Percentiles rank a stretch among this genome's conserved stretches.
Conservation (phyloP, 2,888 invertebrate species). For the Chymomyza caudatula region DNA sequence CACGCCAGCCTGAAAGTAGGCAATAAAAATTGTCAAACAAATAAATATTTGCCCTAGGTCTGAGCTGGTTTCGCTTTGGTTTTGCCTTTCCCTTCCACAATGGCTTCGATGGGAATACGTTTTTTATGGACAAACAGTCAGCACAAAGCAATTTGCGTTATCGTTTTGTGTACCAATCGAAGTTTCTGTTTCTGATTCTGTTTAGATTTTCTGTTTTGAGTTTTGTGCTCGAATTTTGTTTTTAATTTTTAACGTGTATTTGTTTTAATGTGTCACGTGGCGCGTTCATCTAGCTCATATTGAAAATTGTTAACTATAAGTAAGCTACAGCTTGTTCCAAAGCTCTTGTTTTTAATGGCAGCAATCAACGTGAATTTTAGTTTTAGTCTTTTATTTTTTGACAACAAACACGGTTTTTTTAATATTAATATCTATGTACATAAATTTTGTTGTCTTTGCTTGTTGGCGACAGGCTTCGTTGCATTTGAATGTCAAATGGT, state of each 20-base stretch:
- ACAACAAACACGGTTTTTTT: slow-evolving; percentile 24
- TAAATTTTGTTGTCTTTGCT: slow-evolving; percentile 62
- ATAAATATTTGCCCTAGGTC: slow-evolving; percentile 56
- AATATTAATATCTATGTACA: slow-evolving; percentile 65
- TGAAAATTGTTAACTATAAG: background rate
- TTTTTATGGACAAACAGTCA: background rate
- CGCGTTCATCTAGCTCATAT: background rate
- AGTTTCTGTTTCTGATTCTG: background rate
- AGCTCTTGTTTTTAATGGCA: background rate
- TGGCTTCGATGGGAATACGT: background rate
- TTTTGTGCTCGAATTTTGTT: no score
- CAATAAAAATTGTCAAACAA: slow-evolving; percentile 65
- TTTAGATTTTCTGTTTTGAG: background rate
- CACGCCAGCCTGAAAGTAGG: slow-evolving; percentile 51
- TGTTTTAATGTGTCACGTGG: slow-evolving; percentile 37
- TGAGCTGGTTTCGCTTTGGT: slow-evolving; percentile 21
- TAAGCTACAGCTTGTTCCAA: background rate
- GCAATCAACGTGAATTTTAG: background rate
- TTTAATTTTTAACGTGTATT: slow-evolving; percentile 31
- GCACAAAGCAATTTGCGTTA: background rate
- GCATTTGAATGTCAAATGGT: slow-evolving; percentile 49
- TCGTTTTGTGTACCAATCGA: background rate
- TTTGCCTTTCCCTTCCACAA: background rate
- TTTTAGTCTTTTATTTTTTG: background rate
- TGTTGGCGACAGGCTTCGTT: slow-evolving; percentile 52